These are phyloP conservation scores for Graptemys geographica DNA, from an alignment of 2,797 vertebrate species.

Conservation along the genomic window DNA sequence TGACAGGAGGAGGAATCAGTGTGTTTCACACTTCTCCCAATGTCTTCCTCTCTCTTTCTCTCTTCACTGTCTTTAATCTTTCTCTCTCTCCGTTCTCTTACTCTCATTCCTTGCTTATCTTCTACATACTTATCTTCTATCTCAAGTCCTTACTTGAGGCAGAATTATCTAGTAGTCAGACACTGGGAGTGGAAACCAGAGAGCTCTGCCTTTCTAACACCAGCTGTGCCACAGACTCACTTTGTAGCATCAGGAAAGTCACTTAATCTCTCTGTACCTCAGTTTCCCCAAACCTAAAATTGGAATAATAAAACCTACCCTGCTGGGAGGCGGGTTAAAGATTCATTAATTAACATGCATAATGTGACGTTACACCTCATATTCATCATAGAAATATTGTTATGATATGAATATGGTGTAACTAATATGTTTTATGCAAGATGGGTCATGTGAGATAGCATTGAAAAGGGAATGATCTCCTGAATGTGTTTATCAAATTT, in stretches of 20 bases:
- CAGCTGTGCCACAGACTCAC: rapidly evolving
- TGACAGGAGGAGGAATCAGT: background rate
- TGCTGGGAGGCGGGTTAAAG: background rate
- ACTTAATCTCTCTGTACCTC: background rate
- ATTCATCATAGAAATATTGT: no score
- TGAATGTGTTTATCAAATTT: no score
- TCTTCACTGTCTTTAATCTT: background rate
- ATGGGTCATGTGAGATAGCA: no score
- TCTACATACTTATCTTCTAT: background rate
- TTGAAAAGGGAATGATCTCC: no score
- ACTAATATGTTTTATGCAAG: no score
- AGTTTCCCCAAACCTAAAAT: background rate
- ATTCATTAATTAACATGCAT: background rate
- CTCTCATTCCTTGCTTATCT: background rate
- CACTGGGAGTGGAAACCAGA: background rate
- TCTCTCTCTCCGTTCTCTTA: background rate
- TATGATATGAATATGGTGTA: no score
- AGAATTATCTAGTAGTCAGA: background rate
- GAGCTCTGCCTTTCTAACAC: background rate
- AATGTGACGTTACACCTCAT: no score
- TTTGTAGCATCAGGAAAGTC: background rate
- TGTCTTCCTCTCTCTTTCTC: background rate
- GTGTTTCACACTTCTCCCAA: background rate
- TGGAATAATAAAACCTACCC: background rate
- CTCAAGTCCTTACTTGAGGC: background rate